These are phyloP conservation scores for Silurus aristotelis DNA, from an alignment of 2,797 vertebrate species.

Conservation along the genomic window DNA sequence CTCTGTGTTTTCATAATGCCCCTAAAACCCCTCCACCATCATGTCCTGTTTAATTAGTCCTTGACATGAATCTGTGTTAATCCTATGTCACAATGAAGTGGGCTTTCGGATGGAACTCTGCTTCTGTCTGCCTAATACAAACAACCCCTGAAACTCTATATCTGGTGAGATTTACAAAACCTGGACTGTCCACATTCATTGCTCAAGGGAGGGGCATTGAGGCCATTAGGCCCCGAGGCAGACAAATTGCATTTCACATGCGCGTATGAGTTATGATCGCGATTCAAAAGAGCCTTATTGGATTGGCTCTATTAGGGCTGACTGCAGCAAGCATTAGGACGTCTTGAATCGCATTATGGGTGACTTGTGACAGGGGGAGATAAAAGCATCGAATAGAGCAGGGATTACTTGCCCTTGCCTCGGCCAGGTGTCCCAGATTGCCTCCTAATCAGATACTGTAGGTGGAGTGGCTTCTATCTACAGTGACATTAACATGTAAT, in stretches of 20 bases:
- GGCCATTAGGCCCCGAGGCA: constrained; percentile 41
- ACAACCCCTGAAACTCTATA: constrained; percentile 49
- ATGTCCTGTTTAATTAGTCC: constrained; percentile 45
- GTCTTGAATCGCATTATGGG: constrained; percentile 69
- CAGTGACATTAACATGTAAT: constrained; percentile 60
- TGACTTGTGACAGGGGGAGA: constrained; percentile 65
- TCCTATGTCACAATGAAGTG: constrained; percentile 15
- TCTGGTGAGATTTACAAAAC: constrained; percentile 37
- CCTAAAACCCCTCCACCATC: constrained; percentile 34
- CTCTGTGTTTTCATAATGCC: constrained; percentile 38
- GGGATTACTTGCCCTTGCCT: constrained; percentile 53
- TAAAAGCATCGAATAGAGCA: constrained; percentile 65
- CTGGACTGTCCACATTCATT: constrained; percentile 16
- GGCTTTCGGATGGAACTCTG: constrained; percentile 18
- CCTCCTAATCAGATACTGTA: constrained; percentile 64
- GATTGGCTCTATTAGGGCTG: constrained; percentile 60
- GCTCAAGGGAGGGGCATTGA: constrained; percentile 25
- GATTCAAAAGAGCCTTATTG: constrained; percentile 68
- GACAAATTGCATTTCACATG: constrained; percentile 61
- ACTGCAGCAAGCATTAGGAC: constrained; percentile 65
- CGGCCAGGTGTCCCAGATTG: constrained; percentile 72
- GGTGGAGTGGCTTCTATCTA: constrained; percentile 68
- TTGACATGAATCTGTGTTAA: constrained; percentile 27
- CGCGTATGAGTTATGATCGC: constrained; percentile 60
- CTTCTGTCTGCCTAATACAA: constrained; percentile 23